Base-by-base conservation (phyloP, 2,797 vertebrate species). In the Anabacerthia variegaticeps region DNA sequence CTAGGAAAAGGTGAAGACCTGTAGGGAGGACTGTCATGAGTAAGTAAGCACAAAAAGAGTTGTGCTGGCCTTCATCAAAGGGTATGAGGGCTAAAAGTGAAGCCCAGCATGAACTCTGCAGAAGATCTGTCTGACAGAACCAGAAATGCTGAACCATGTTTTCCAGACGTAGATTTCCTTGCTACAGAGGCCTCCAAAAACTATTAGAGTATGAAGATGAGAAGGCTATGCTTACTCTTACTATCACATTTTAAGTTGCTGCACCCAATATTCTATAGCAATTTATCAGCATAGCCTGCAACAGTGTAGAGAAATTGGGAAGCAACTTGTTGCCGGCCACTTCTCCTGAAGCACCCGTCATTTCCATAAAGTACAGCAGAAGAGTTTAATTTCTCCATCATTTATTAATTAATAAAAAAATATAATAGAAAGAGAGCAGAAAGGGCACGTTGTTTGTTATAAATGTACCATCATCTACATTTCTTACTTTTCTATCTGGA, bases 11-110 rank as follows among this genome's bases (percentile, higher is more conserved):
- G 9, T 2, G 26, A 79, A 41, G 7, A 55, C 36, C 30, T 63
- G 18, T 43, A 46, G 20, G 26, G 16, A 24, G 21, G 17, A n/a
- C 11, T 8, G 2, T 22, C 17, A 17, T 0, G 1, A 72, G 7
- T 34, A 43, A 16, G 16, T 27, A 37, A 56, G 19, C 24, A 78
- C 10, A 39, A 72, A 72, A 52, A 16, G 10, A 43, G 4, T 28
- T 72, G 11, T 61, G 18, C 27, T 77, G 52, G 30, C 10, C 39
- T 89, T 75, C 14, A 55, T 44, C 17, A 3, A 2, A 67, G 20
- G 13, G 3, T 54, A 30, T 36, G 56, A 23, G 27, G 26, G 4
- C 4, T 15, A 13, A 37, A 24, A 41, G 14, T 39, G 22, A 79
- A 76, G 41, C 61, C 23, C 46, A 69, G 6, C 48, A 24, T 36